Percentiles rank a stretch among this genome's conserved stretches.
Conservation (phyloP, 1,140 invertebrate species). For the Drosophila punjabiensis region DNA sequence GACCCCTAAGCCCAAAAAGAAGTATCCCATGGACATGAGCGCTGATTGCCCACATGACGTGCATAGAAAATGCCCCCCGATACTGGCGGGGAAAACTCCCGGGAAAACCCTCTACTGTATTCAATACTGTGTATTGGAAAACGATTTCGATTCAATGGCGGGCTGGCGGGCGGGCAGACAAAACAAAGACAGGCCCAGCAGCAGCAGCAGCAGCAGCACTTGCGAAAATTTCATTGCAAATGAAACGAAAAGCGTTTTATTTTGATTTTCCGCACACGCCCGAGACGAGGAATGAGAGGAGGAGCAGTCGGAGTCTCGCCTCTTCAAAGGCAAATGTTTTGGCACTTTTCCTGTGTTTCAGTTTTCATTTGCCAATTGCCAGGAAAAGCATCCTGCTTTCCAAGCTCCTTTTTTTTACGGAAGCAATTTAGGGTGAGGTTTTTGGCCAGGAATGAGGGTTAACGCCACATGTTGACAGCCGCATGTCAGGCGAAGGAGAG, state of each 20-base stretch:
- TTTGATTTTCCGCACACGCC: slow-evolving; percentile 79
- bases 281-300: slow-evolving; percentile 4
- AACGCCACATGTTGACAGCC: slow-evolving; percentile 71
- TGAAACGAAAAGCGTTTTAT: slow-evolving; percentile 81
- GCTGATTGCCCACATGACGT: slow-evolving; percentile 75
- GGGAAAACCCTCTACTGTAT: slow-evolving; percentile 26
- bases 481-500: slow-evolving; percentile 10
- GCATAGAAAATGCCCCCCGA: slow-evolving; percentile 59
- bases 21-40: slow-evolving; percentile 59
- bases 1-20: slow-evolving; percentile 29
- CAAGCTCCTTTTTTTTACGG: slow-evolving; percentile 39
- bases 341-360: slow-evolving; percentile 46
- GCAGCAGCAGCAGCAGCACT: slow-evolving; percentile 26
- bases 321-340: slow-evolving; percentile 73
- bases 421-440: slow-evolving; percentile 53
- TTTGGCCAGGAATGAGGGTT: slow-evolving; percentile 33
- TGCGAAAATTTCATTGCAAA: slow-evolving; percentile 79
- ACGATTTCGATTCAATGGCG: slow-evolving; percentile 56
- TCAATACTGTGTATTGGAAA: slow-evolving; percentile 71
- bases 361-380: slow-evolving; percentile 55
- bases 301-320: not conserved
- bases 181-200: slow-evolving; percentile 55
- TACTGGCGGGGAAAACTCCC: slow-evolving; percentile 14
- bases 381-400: slow-evolving; percentile 14
- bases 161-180: slow-evolving; percentile 22